Evolutionary conservation across 2,888 invertebrate genomes (phyloP), one percentile per base, ranked within the genome.

Genomic region (Parnassius orleans): DNA sequence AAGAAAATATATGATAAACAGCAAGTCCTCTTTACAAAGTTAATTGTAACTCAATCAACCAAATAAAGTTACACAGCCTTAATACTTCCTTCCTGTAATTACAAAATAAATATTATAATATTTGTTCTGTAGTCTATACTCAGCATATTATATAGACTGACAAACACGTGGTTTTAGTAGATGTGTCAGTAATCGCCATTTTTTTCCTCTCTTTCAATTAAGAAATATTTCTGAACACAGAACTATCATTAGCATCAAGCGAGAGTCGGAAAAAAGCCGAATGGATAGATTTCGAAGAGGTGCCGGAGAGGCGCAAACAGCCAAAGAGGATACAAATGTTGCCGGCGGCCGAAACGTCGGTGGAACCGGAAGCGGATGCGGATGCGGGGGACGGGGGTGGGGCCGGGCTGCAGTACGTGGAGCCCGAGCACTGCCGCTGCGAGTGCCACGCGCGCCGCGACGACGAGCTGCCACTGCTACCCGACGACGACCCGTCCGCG

Each of bases 211-310:
- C 33, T 33, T 33, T 33, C 7, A 33, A 33, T 33, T 33, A 33
- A 5, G 33, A 33, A 33, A 7, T 33, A 33, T 33, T 33, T 33
- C 33, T 33, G 7, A 33, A 33, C 46, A 52, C 58, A 63, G 63
- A 58, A 24, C 50, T 58, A 44, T 46, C 54, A 41, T 24, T 57
- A 61, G 60, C 64, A 50, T 72, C 83, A 68, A 81, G 64, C 42
- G 86, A 84, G 65, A 65, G 72, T 12, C 80, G 81, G 15, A 67
- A 76, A 47, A 87, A 86, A 69, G 61, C 79, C 11, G 95, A 95
- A 71, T 97, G 97, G 97, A 95, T 97, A 66, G 96, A 96, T 82
- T 97, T 97, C 79, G 96, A 96, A 78, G 96, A 97, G 76, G 95
- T 97, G 63, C 96, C 97, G 0, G 97, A 97, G 83, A 93, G 95